Percentiles rank a stretch among this genome's conserved stretches.
Conservation (phyloP, 1,140 invertebrate genomes). For the Bacillus rossius region DNA sequence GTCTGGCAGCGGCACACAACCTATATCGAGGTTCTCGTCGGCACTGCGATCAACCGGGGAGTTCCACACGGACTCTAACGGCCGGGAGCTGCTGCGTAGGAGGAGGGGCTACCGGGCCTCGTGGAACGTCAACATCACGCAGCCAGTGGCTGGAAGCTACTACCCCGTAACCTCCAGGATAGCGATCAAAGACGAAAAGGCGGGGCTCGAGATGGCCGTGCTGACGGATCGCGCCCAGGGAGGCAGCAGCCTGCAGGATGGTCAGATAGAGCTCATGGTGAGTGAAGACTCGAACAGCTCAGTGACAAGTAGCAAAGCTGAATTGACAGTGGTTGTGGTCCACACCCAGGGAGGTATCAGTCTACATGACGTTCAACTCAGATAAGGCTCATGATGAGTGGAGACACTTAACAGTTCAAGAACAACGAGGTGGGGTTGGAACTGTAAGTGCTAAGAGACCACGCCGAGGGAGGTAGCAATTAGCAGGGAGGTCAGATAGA, state of each 20-base stretch:
- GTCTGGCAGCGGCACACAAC: too few species aligned
- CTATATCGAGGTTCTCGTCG: too few species aligned
- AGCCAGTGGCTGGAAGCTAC: slow-evolving; percentile 60
- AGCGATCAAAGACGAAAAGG: slow-evolving; percentile 36
- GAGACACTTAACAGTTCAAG: too few species aligned
- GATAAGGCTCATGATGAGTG: too few species aligned
- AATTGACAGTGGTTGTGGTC: too few species aligned
- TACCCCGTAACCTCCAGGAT: slow-evolving; percentile 60
- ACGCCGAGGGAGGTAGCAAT: slow-evolving; percentile 52
- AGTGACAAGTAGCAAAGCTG: too few species aligned
- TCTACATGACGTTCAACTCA: too few species aligned
- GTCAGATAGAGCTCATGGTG: slow-evolving; percentile 42
- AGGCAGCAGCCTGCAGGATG: slow-evolving; percentile 44
- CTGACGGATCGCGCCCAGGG: slow-evolving; percentile 57
- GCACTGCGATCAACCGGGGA: slow-evolving; percentile 39
- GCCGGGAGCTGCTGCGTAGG: slow-evolving; percentile 7
- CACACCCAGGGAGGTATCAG: too few species aligned
- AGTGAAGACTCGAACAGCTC: too few species aligned
- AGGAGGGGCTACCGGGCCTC: slow-evolving; percentile 47
- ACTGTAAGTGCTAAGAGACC: slow-evolving; percentile 49
- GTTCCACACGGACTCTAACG: slow-evolving; percentile 50
- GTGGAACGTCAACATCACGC: slow-evolving; percentile 44
- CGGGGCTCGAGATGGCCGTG: slow-evolving; percentile 29
- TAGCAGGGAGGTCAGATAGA: slow-evolving; percentile 40
- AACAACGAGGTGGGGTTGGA: slow-evolving; percentile 25